These are phyloP conservation scores for Oedothorax gibbosus DNA, from an alignment of 1,140 invertebrate species.

Conservation along the genomic window DNA sequence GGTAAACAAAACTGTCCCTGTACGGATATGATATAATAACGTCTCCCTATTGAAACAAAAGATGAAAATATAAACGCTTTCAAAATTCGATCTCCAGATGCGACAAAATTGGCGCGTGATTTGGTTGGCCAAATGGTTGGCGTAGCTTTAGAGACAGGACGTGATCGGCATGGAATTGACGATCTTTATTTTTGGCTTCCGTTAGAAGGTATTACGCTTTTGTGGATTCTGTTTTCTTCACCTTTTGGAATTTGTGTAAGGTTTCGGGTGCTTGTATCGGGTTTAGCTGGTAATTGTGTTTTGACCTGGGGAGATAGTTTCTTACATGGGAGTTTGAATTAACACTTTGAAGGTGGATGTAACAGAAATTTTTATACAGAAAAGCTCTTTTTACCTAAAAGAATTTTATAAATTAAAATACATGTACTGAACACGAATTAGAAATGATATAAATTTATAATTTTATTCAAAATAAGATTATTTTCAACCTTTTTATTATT, in stretches of 20 bases:
- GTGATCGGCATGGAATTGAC: conserved; percentile 54
- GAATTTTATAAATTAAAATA: too few species aligned
- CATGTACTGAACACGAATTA: too few species aligned
- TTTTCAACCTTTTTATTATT: too few species aligned
- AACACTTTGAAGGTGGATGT: too few species aligned
- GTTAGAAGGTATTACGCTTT: conserved; percentile 44
- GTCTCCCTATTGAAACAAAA: conserved; percentile 47
- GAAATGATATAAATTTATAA: too few species aligned
- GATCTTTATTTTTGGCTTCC: conserved; percentile 39
- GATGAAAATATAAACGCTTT: conserved; percentile 48
- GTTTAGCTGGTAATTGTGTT: too few species aligned
- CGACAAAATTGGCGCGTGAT: conserved; percentile 49
- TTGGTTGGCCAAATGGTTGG: conserved; percentile 45
- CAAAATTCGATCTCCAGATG: conserved; percentile 59
- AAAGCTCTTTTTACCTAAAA: too few species aligned
- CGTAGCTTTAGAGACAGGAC: conserved; percentile 47
- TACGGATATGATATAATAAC: conserved; percentile 27
- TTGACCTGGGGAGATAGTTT: too few species aligned
- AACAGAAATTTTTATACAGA: too few species aligned
- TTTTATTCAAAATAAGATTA: too few species aligned
- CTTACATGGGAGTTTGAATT: too few species aligned
- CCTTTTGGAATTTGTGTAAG: neutral
- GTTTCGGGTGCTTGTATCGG: too few species aligned
- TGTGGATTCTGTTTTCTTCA: conserved; percentile 9
- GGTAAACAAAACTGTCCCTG: conserved; percentile 19